A percentile compares a stretch with the other conserved stretches of the same genome.
Evolutionary conservation across 2,113 vertebrate genomes (phyloP).

Genomic region (Cranoglanis bouderius): DNA sequence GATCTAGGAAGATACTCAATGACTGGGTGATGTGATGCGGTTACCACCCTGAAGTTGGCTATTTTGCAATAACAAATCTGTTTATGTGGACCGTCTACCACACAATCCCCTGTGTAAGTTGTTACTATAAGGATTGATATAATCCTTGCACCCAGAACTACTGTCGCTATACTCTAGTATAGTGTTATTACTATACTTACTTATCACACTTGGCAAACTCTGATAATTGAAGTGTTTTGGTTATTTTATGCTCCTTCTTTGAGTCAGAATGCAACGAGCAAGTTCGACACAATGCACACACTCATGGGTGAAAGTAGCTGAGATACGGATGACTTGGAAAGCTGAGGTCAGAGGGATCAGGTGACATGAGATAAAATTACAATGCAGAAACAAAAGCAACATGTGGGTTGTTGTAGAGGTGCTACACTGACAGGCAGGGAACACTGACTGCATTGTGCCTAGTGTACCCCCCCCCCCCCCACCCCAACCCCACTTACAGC

Average conservation of each 20-base stretch:
- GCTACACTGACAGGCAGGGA: neutral
- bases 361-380: conserved; percentile 13
- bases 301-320: conserved; percentile 1
- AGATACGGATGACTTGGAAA: conserved; percentile 7
- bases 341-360: conserved; percentile 18
- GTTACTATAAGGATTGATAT: neutral
- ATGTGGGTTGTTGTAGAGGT: conserved; percentile 10
- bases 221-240: neutral
- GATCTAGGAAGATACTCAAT: neutral
- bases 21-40: neutral
- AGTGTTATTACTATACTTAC: neutral
- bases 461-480: neutral
- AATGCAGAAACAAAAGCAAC: neutral
- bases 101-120: neutral
- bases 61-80: neutral
- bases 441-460: conserved; percentile 12
- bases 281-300: neutral
- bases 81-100: neutral
- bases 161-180: neutral
- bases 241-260: neutral
- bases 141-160: neutral
- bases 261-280: neutral
- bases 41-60: neutral
- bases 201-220: neutral
- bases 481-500: neutral